phyloP scores from a whole-genome alignment of 2,797 vertebrate species.

The Oreochromis mossambicus region DNA sequence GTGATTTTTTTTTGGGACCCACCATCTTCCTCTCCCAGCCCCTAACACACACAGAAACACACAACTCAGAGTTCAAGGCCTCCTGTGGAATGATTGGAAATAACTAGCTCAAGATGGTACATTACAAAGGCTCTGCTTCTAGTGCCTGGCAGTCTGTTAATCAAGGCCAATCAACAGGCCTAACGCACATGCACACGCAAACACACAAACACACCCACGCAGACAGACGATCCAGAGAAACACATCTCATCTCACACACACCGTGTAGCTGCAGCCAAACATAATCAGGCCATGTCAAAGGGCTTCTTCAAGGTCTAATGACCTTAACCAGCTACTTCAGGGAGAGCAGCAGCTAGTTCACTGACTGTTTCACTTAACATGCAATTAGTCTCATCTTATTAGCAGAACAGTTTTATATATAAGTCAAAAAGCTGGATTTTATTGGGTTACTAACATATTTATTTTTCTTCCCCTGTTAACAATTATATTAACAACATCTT shows the following conservation, averaged over 20 bases:
- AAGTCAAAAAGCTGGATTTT: background rate
- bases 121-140: constrained; percentile 45
- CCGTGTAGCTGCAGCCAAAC: constrained; percentile 43
- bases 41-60: background rate
- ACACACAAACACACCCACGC: constrained; percentile 13
- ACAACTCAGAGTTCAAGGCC: constrained; percentile 28
- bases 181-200: background rate
- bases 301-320: constrained; percentile 42
- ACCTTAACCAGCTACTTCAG: constrained; percentile 41
- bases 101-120: constrained; percentile 77
- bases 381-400: background rate
- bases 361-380: background rate
- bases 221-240: constrained; percentile 28
- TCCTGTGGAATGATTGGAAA: constrained; percentile 60
- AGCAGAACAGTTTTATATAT: background rate
- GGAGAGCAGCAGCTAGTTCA: background rate
- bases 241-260: constrained; percentile 34
- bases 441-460: background rate
- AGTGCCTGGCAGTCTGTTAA: constrained; percentile 59
- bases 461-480: rapidly evolving
- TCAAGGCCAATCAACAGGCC: constrained; percentile 72
- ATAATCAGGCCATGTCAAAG: constrained; percentile 65
- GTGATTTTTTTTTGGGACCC: background rate
- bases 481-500: rapidly evolving
- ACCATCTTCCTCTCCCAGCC: background rate